Conservation (phyloP, 2,888 invertebrate species). For the Zygothrica quintamaculata region DNA sequence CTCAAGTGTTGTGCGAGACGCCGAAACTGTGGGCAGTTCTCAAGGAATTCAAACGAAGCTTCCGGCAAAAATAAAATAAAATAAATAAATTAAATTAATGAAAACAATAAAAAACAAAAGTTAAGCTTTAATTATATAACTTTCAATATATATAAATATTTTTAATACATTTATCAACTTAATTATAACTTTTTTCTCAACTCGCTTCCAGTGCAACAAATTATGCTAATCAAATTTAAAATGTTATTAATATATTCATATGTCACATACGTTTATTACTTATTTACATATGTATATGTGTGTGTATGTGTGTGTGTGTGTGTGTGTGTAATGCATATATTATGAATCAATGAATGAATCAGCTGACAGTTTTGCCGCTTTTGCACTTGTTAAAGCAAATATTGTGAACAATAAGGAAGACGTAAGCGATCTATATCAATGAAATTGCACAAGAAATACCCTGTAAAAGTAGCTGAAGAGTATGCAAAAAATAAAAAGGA, state of each 20-base stretch:
- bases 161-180: too few relatives aligned
- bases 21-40: constrained; percentile 42
- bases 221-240: constrained; percentile 19
- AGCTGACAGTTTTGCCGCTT: constrained; percentile 17
- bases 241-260: constrained; percentile 12
- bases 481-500: too few relatives aligned
- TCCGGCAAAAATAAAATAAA: constrained; percentile 31
- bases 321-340: constrained; percentile 21
- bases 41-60: constrained; percentile 33
- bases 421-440: too few relatives aligned
- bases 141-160: constrained; percentile 23
- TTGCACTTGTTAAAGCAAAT: constrained; percentile 8
- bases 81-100: background rate
- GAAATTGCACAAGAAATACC: constrained; percentile 1
- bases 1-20: constrained; percentile 9
- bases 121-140: constrained; percentile 7
- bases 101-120: constrained; percentile 1
- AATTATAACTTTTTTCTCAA: too few relatives aligned
- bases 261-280: constrained; percentile 17
- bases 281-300: constrained; percentile 65
- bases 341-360: constrained; percentile 34
- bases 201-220: too few relatives aligned
- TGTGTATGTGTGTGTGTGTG: too few relatives aligned
- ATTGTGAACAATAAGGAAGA: too few relatives aligned
- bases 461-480: too few relatives aligned